Percentiles rank a stretch among this genome's conserved stretches.
Evolutionary conservation across 2,113 vertebrate genomes (phyloP).

Genomic region (Channa maculata): DNA sequence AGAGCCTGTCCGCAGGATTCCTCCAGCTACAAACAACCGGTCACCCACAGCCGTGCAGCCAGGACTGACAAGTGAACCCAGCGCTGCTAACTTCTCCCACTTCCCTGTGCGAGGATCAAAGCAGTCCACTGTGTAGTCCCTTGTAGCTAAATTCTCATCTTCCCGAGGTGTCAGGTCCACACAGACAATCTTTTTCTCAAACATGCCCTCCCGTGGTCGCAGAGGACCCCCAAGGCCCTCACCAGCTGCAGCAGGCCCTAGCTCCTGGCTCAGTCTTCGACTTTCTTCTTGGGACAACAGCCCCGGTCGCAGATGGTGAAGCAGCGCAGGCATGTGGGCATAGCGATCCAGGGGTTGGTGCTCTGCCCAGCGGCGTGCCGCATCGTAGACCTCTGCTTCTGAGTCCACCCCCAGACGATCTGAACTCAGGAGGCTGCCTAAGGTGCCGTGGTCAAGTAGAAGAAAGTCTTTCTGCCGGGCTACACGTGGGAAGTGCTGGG

Average conservation of each 20-base stretch:
- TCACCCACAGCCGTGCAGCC: conserved; percentile 84
- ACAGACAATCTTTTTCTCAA: conserved; percentile 88
- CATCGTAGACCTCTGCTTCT: conserved; percentile 85
- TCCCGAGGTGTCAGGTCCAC: conserved; percentile 85
- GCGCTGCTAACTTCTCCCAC: conserved; percentile 86
- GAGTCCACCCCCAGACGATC: conserved; percentile 86
- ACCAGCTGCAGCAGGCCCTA: conserved; percentile 74
- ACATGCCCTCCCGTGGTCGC: conserved; percentile 86
- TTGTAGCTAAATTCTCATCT: conserved; percentile 72
- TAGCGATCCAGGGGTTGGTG: conserved; percentile 81
- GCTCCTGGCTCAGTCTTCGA: conserved; percentile 81
- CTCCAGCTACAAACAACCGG: conserved; percentile 85
- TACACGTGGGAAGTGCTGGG: conserved; percentile 85
- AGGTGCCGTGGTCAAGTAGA: conserved; percentile 84
- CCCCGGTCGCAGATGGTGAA: conserved; percentile 84
- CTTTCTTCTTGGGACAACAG: conserved; percentile 85
- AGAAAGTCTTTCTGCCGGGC: conserved; percentile 85
- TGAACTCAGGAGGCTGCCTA: conserved; percentile 86
- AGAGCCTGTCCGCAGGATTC: conserved; percentile 80
- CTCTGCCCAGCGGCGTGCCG: conserved; percentile 86
- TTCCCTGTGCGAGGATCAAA: conserved; percentile 85
- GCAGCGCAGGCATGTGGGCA: conserved; percentile 81
- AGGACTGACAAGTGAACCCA: conserved; percentile 84
- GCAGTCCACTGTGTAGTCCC: conserved; percentile 84
- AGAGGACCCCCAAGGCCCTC: conserved; percentile 81